Evolutionary conservation across 2,113 vertebrate species (phyloP).

Genomic region (Motacilla alba): DNA sequence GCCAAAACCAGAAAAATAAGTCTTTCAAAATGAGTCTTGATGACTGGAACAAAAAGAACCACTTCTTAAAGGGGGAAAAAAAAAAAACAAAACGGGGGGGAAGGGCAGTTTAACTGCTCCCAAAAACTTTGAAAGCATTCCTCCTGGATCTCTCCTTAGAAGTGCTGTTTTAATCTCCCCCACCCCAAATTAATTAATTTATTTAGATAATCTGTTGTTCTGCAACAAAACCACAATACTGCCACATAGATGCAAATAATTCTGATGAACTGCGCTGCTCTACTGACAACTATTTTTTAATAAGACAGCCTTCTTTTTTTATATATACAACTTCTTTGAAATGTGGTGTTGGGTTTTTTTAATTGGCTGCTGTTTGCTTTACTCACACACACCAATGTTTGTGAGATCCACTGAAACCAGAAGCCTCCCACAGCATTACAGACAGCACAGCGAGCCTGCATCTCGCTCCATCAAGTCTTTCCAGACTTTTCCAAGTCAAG

Average conservation of each 20-base stretch:
- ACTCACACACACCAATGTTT: not conserved
- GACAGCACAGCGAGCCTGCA: not conserved
- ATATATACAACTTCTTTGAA: not conserved
- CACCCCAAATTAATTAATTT: not conserved
- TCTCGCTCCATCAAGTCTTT: not conserved
- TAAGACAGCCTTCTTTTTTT: not conserved
- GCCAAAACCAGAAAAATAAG: conserved; percentile 42
- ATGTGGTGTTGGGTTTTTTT: not conserved
- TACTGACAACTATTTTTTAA: not conserved
- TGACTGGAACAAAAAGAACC: not conserved
- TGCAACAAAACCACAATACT: not conserved
- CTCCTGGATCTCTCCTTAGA: not conserved
- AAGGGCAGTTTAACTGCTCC: not conserved
- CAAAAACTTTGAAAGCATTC: not conserved
- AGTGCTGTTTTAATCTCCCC: not conserved
- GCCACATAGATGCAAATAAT: not conserved
- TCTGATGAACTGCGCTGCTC: not conserved
- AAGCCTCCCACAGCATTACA: not conserved
- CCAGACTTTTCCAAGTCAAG: not conserved
- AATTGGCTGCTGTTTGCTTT: not conserved
- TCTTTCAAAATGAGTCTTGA: conserved; percentile 23
- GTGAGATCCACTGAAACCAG: not conserved
- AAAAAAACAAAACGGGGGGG: not conserved
- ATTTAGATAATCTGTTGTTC: not conserved
- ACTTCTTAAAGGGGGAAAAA: not conserved